Evolutionary conservation across 1,140 invertebrate genomes (phyloP), one percentile per base, ranked within the genome.

Genomic region (Myzus persicae): DNA sequence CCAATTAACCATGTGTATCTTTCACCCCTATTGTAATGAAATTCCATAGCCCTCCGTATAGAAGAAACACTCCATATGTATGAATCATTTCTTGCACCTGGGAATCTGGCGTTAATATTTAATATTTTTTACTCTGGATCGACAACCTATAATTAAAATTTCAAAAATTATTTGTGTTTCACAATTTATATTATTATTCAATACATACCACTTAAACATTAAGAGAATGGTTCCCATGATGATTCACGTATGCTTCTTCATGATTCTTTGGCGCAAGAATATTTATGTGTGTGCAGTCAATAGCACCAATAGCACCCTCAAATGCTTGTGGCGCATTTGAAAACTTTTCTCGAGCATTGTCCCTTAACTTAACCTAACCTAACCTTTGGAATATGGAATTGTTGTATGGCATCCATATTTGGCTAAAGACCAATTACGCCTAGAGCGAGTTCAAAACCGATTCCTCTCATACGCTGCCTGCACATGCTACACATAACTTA

Each of bases 201-300:
- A 31, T 44, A 88, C n/a, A 93, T 93, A 94, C 94, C 87, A 94
- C 91, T 94, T 95, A 94, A 7, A 94, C 94, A 93, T 95, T 95
- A 51, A 95, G 94, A 6, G 94, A 94, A 94, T 95, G 94, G 88
- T 95, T 95, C 48, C 91, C 93, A 94, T 95, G 95, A n/a, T 94
- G 93, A 93, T 95, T 87, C 84, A 87, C 46, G 26, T 59, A 59
- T 95, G 95, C n/a, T n/a, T n/a, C n/a, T n/a, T n/a, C n/a, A n/a
- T n/a, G n/a, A n/a, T n/a, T n/a, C n/a, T n/a, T n/a, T n/a, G n/a
- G n/a, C n/a, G n/a, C n/a, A n/a, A n/a, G n/a, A n/a, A n/a, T n/a
- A n/a, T n/a, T n/a, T n/a, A n/a, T n/a, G n/a, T n/a, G n/a, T n/a
- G n/a, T n/a, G n/a, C n/a, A n/a, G n/a, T n/a, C n/a, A n/a, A n/a